Percentiles rank a stretch among this genome's conserved stretches.
phyloP scores from a whole-genome alignment of 2,797 vertebrate species.

The Aulostomus chinensis region DNA sequence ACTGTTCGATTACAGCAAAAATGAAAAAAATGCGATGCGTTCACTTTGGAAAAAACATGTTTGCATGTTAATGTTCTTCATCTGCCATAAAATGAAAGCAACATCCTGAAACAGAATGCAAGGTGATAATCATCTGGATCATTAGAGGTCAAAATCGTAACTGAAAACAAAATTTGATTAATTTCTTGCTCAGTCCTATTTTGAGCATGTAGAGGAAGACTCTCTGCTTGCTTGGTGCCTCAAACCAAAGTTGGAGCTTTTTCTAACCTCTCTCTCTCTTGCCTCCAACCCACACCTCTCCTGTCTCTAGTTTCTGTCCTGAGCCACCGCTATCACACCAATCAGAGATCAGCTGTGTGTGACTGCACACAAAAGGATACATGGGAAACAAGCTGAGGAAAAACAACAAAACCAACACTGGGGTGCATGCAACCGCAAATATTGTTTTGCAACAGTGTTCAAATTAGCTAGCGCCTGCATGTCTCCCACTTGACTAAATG shows the following conservation, averaged over 20 bases:
- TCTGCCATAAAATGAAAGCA: too few species aligned
- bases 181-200: too few species aligned
- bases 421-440: constrained; percentile 67
- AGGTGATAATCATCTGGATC: too few species aligned
- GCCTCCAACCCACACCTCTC: constrained; percentile 20
- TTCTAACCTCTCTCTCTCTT: neutral
- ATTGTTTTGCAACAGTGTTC: constrained; percentile 74
- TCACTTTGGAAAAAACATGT: too few species aligned
- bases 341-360: constrained; percentile 53
- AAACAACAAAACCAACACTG: constrained; percentile 68
- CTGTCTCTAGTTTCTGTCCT: constrained; percentile 16
- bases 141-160: too few species aligned
- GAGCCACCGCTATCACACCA: constrained; percentile 50
- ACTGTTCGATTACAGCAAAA: too few species aligned
- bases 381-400: constrained; percentile 58
- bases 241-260: constrained; percentile 24
- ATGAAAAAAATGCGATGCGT: too few species aligned
- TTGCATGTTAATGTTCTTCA: too few species aligned
- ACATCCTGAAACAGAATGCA: too few species aligned
- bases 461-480: constrained; percentile 80
- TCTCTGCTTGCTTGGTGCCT: constrained; percentile 1
- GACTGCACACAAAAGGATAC: constrained; percentile 55
- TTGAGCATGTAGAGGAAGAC: neutral
- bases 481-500: constrained; percentile 75
- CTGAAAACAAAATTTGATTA: too few species aligned